Evolutionary conservation across 1,140 invertebrate species (phyloP).

Genomic region (Acromyrmex charruanus): DNA sequence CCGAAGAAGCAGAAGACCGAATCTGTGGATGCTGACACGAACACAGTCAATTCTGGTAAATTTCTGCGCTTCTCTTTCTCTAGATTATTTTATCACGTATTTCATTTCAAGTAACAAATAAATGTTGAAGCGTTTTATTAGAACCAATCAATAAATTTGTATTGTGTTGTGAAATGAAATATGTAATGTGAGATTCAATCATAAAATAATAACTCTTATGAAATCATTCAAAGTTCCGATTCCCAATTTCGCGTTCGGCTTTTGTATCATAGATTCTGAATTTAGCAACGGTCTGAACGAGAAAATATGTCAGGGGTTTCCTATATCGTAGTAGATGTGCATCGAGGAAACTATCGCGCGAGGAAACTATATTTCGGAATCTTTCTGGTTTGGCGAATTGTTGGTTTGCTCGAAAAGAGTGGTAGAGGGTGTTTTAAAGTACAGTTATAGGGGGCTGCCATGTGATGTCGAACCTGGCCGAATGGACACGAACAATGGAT

Average conservation of each 20-base stretch:
- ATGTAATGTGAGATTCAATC: background rate
- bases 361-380: constrained; percentile 26
- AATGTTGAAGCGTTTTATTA: background rate
- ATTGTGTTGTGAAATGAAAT: constrained; percentile 3
- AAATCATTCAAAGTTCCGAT: constrained; percentile 1
- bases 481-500: constrained; percentile 80
- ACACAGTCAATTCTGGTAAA: constrained; percentile 96
- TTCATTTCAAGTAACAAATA: background rate
- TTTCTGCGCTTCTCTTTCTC: constrained; percentile 58
- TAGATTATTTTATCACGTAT: background rate
- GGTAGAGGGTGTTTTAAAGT: constrained; percentile 67
- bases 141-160: background rate
- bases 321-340: background rate
- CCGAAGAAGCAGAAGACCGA: constrained; percentile 92
- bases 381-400: constrained; percentile 59
- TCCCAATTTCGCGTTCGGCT: constrained; percentile 9
- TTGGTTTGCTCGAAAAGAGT: constrained; percentile 14
- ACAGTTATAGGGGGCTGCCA: constrained; percentile 71
- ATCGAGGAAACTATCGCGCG: constrained; percentile 13
- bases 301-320: constrained; percentile 29
- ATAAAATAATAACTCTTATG: background rate
- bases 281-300: constrained; percentile 19
- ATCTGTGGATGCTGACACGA: constrained; percentile 94
- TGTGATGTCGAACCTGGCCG: constrained; percentile 77
- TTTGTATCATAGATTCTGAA: constrained; percentile 18